A percentile compares a stretch with the other conserved stretches of the same genome.
phyloP scores from a whole-genome alignment of 2,888 invertebrate species.

The Nemotelus pantherinus region DNA sequence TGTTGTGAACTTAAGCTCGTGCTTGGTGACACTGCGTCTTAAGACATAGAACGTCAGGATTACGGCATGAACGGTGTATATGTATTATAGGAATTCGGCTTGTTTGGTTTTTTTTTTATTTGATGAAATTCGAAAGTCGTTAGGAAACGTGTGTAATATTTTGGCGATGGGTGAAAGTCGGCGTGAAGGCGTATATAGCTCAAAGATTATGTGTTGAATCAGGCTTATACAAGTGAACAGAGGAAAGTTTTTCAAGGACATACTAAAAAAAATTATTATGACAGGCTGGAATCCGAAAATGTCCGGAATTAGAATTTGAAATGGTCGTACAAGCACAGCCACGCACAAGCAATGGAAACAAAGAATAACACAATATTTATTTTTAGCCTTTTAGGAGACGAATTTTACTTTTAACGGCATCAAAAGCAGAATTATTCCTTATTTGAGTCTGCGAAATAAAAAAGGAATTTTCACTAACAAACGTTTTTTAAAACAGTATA shows the following conservation, averaged over 20 bases:
- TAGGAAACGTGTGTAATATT: constrained; percentile 26
- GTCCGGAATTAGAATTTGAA: no score
- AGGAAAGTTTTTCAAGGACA: constrained; percentile 6
- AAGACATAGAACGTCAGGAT: constrained; percentile 42
- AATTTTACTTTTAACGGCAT: no score
- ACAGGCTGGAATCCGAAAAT: not conserved
- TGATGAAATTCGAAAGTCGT: constrained; percentile 38
- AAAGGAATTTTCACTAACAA: no score
- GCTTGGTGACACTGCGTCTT: constrained; percentile 47
- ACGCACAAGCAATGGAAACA: no score
- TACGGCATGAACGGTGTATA: constrained; percentile 5
- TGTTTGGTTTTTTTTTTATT: constrained; percentile 9
- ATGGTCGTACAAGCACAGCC: no score
- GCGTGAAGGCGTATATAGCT: constrained; percentile 15
- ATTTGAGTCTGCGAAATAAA: no score
- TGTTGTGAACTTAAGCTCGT: constrained; percentile 47
- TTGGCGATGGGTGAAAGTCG: constrained; percentile 31
- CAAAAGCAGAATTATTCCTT: no score
- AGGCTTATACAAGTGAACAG: constrained; percentile 24
- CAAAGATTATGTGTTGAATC: constrained; percentile 25
- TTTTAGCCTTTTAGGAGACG: no score
- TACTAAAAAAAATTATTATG: constrained; percentile 36
- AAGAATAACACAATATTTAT: no score
- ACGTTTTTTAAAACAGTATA: no score
- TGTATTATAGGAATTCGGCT: not conserved